Percentiles rank a stretch among this genome's conserved stretches.
Conservation (phyloP, 2,888 invertebrate genomes). For the Norana najaformis region DNA sequence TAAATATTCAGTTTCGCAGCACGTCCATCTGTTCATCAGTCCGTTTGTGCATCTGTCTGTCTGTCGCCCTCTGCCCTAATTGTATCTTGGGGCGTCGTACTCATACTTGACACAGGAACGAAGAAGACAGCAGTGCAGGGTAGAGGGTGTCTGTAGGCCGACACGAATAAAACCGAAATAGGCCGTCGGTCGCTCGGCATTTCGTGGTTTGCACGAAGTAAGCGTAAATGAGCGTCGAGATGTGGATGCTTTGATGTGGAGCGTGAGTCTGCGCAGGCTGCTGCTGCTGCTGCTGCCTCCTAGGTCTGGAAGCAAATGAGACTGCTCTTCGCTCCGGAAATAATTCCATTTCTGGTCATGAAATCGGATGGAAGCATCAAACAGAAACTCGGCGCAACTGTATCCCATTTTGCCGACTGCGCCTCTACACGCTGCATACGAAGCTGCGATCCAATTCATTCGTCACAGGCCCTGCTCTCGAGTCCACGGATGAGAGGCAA, state of each 20-base stretch:
- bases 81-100: background rate
- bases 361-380: constrained; percentile 1
- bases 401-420: background rate
- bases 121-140: background rate
- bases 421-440: background rate
- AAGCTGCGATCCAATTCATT: background rate
- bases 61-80: background rate
- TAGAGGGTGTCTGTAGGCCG: background rate
- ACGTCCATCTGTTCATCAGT: background rate
- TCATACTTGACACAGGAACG: background rate
- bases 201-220: background rate
- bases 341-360: constrained; percentile 13
- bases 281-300: background rate
- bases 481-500: background rate
- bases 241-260: constrained; percentile 2
- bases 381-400: background rate
- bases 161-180: background rate
- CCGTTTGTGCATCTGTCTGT: background rate
- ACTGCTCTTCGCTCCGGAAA: constrained; percentile 13
- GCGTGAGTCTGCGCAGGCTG: background rate
- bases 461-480: background rate
- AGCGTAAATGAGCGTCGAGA: constrained; percentile 1
- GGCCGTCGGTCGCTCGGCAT: background rate
- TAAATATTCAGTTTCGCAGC: background rate
- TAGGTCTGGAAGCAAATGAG: background rate